These are phyloP conservation scores for Ophiodon elongatus DNA, from an alignment of 2,113 vertebrate genomes.

Conservation along the genomic window DNA sequence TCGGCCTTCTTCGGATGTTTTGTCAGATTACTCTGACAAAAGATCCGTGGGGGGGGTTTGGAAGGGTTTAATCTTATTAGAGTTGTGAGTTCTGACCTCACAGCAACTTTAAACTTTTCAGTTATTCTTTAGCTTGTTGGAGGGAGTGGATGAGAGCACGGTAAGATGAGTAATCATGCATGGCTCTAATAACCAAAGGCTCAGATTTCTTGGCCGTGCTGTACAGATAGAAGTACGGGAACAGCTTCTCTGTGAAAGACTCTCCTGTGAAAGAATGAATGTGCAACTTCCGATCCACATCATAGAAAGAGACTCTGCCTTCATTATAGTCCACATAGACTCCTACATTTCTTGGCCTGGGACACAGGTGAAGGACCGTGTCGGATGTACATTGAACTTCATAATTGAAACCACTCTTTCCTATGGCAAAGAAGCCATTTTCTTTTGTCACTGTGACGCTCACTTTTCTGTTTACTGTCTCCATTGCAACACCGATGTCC, in stretches of 20 bases:
- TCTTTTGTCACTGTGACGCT: neutral
- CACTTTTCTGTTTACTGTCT: slow-evolving; percentile 62
- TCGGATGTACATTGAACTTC: fast-evolving
- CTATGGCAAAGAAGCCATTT: slow-evolving; percentile 64
- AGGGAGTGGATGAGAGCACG: neutral
- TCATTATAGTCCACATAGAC: slow-evolving; percentile 87
- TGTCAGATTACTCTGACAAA: no score
- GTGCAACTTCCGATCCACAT: slow-evolving; percentile 50
- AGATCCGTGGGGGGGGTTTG: no score
- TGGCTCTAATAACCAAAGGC: slow-evolving; percentile 25
- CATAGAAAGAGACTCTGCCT: slow-evolving; percentile 86
- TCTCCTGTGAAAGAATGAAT: slow-evolving; percentile 82
- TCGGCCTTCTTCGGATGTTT: no score
- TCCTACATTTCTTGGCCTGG: slow-evolving; percentile 67
- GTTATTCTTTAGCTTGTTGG: neutral
- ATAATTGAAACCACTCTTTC: slow-evolving; percentile 32
- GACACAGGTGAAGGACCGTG: slow-evolving; percentile 24
- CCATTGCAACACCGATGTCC: slow-evolving; percentile 81
- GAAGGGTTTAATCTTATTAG: no score
- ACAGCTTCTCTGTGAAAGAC: slow-evolving; percentile 82
- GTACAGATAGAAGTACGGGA: slow-evolving; percentile 82
- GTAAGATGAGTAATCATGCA: fast-evolving
- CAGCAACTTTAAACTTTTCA: neutral
- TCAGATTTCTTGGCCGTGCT: slow-evolving; percentile 49
- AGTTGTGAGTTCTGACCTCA: no score